Conservation (phyloP, 2,888 invertebrate genomes). For the Clistopyga incitator region DNA sequence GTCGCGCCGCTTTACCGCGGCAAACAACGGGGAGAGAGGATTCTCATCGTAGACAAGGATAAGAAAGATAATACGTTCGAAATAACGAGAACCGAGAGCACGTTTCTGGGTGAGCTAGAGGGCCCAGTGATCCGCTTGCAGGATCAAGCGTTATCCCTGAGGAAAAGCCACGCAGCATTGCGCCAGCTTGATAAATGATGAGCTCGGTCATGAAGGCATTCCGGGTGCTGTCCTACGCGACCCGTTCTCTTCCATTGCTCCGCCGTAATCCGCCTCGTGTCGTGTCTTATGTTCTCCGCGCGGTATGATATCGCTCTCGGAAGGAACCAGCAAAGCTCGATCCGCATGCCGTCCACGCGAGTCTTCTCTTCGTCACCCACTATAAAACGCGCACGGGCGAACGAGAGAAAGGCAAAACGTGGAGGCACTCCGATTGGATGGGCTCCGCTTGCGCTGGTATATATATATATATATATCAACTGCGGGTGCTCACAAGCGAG, state of each 20-base stretch:
- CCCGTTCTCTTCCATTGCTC: slow-evolving; percentile 25
- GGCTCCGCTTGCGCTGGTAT: slow-evolving; percentile 24
- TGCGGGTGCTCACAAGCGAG: slow-evolving; percentile 5
- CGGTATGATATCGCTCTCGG: slow-evolving; percentile 19
- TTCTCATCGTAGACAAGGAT: slow-evolving; percentile 43
- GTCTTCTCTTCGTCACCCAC: slow-evolving; percentile 52
- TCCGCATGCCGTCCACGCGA: slow-evolving; percentile 9
- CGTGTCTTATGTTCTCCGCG: slow-evolving; percentile 5
- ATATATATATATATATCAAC: background rate
- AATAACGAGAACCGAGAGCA: slow-evolving; percentile 19
- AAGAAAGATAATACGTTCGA: slow-evolving; percentile 39
- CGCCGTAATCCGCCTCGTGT: slow-evolving; percentile 4
- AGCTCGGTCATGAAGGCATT: slow-evolving; percentile 25
- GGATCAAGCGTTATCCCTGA: slow-evolving; percentile 39
- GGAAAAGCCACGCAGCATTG: slow-evolving; percentile 20
- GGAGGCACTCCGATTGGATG: slow-evolving; percentile 60
- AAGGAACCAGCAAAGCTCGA: slow-evolving; percentile 10
- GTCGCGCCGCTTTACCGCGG: background rate
- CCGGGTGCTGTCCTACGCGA: background rate
- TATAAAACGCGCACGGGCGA: slow-evolving; percentile 39
- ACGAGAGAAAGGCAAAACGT: slow-evolving; percentile 63
- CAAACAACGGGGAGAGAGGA: background rate
- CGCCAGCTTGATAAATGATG: slow-evolving; percentile 54
- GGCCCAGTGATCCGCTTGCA: background rate
- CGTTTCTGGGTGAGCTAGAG: slow-evolving; percentile 3